Conservation (phyloP, 2,888 invertebrate species). For the Hydropsyche betteni region DNA sequence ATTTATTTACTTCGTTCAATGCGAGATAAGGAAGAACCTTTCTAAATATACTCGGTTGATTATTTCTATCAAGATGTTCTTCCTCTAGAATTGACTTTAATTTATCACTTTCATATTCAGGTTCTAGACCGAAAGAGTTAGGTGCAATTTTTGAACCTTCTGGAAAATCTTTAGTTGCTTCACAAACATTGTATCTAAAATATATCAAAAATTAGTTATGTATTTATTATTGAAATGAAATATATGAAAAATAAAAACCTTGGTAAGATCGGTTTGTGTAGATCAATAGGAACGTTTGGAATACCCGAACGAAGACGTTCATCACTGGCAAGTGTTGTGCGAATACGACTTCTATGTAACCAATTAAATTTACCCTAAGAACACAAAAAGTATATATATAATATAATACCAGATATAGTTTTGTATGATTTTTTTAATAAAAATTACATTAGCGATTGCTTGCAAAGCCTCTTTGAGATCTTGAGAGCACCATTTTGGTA, state of each 20-base stretch:
- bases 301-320: slow-evolving; percentile 58
- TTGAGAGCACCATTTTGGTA: slow-evolving; percentile 85
- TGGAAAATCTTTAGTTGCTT: slow-evolving; percentile 1
- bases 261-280: slow-evolving; percentile 73
- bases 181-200: slow-evolving; percentile 56
- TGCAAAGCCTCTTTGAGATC: slow-evolving; percentile 82
- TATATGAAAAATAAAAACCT: slow-evolving; percentile 55
- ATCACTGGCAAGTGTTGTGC: slow-evolving; percentile 82
- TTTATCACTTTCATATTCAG: slow-evolving; percentile 54
- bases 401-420: neutral
- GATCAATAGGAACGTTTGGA: slow-evolving; percentile 73
- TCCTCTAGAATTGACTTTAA: slow-evolving; percentile 51
- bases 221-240: neutral
- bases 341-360: slow-evolving; percentile 88
- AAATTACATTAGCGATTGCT: slow-evolving; percentile 75
- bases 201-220: neutral
- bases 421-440: slow-evolving; percentile 13
- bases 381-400: neutral
- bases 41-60: slow-evolving; percentile 52
- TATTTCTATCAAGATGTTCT: slow-evolving; percentile 46
- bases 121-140: slow-evolving; percentile 46
- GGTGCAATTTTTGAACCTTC: slow-evolving; percentile 23
- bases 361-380: slow-evolving; percentile 82
- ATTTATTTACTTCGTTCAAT: slow-evolving; percentile 83
- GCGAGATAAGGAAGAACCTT: slow-evolving; percentile 87